These are phyloP conservation scores for Zaprionus kolodkinae DNA, from an alignment of 1,140 invertebrate genomes.

Conservation along the genomic window DNA sequence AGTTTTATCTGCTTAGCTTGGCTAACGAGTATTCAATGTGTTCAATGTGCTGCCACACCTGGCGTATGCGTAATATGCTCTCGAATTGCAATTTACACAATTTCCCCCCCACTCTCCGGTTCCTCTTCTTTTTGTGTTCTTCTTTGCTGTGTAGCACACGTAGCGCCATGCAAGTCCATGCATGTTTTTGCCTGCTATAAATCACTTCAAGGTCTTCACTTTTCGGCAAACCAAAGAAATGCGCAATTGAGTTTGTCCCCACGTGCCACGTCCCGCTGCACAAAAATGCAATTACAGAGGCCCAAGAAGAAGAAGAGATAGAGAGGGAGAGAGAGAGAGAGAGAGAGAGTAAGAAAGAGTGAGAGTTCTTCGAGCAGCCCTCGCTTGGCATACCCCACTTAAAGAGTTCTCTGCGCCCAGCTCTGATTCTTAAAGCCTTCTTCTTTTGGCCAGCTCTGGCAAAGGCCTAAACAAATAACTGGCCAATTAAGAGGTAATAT, in stretches of 20 bases:
- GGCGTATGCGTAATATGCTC: slow-evolving; percentile 21
- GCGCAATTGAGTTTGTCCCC: slow-evolving; percentile 30
- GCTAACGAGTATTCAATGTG: slow-evolving; percentile 33
- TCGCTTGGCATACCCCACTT: slow-evolving; percentile 6
- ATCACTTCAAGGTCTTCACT: slow-evolving; percentile 26
- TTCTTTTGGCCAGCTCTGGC: background rate
- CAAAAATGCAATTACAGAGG: slow-evolving; percentile 65
- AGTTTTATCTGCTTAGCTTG: slow-evolving; percentile 10
- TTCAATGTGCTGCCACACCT: slow-evolving; percentile 1
- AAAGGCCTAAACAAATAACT: background rate
- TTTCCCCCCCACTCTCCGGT: too few species aligned
- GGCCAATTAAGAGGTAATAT: background rate
- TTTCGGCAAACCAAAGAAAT: slow-evolving; percentile 30
- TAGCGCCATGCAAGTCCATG: background rate
- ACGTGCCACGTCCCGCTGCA: slow-evolving; percentile 21
- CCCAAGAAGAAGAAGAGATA: too few species aligned
- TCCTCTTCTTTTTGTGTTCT: background rate
- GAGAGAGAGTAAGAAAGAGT: too few species aligned
- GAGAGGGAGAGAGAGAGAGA: too few species aligned
- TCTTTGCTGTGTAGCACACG: background rate
- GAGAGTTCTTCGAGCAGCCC: too few species aligned
- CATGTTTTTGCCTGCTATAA: slow-evolving; percentile 7
- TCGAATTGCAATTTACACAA: slow-evolving; percentile 2
- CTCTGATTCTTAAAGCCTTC: background rate
- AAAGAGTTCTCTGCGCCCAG: too few species aligned